phyloP scores from a whole-genome alignment of 2,888 invertebrate species.

The Lepidocyrtinus sp. region DNA sequence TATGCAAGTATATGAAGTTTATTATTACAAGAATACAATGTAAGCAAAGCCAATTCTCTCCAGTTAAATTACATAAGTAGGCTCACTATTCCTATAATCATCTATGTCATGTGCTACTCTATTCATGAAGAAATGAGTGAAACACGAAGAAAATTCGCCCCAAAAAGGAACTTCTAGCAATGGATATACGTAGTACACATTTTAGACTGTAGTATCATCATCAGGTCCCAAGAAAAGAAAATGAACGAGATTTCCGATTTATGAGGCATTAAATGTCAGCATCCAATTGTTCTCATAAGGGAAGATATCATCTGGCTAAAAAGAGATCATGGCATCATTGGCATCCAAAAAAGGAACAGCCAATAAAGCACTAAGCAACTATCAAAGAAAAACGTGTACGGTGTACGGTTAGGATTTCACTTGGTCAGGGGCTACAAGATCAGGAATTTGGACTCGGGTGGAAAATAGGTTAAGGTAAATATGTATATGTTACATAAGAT shows the following conservation, averaged over 20 bases:
- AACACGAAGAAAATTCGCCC: not conserved
- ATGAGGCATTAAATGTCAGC: constrained; percentile 62
- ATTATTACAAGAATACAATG: not conserved
- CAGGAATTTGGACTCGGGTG: no score
- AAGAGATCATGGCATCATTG: no score
- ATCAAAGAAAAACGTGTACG: no score
- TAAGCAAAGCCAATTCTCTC: not conserved
- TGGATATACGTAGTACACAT: not conserved
- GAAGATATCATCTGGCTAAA: constrained; percentile 41
- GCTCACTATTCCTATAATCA: not conserved
- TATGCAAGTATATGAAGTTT: not conserved
- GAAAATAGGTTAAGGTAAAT: no score
- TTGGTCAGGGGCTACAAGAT: no score
- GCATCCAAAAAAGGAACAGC: constrained; percentile 1
- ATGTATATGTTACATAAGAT: no score
- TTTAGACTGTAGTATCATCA: not conserved
- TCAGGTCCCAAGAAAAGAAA: constrained; percentile 46
- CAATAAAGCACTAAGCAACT: constrained; percentile 1
- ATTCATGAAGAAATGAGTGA: not conserved
- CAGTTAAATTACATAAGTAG: not conserved
- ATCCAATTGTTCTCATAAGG: constrained; percentile 59
- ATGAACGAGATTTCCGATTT: constrained; percentile 62
- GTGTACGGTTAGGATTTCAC: no score
- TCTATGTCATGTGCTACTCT: no score
- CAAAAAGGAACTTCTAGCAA: not conserved